Evolutionary conservation across 1,140 invertebrate genomes (phyloP).

Genomic region (Hesperophylax magnus): DNA sequence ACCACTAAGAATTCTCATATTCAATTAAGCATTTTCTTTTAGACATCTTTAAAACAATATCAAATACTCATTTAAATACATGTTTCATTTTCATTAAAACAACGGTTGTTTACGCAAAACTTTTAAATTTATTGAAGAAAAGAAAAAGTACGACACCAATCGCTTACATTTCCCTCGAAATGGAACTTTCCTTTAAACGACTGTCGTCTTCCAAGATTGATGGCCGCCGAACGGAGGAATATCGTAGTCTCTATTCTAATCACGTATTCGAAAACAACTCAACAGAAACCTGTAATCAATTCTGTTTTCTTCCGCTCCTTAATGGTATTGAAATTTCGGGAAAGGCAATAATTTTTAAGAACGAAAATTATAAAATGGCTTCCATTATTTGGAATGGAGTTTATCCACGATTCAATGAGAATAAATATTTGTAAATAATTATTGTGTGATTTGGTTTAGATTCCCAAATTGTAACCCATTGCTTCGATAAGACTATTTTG

Average conservation of each 20-base stretch:
- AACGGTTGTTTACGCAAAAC: background rate
- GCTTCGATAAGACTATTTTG: no score
- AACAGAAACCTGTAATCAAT: slow-evolving; percentile 12
- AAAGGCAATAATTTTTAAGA: background rate
- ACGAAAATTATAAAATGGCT: no score
- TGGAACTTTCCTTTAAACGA: slow-evolving; percentile 38
- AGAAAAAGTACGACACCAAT: background rate
- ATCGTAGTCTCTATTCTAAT: slow-evolving; percentile 41
- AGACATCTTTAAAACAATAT: no score
- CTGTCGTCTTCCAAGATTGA: slow-evolving; percentile 50
- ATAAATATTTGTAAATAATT: no score
- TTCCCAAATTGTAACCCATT: no score
- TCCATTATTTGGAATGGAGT: background rate
- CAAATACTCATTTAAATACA: no score
- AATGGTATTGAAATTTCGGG: background rate
- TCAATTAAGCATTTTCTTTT: no score
- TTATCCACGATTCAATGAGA: background rate
- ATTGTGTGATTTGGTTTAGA: no score
- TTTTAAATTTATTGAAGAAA: background rate
- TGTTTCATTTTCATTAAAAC: background rate
- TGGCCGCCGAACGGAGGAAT: slow-evolving; percentile 40
- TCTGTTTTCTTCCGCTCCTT: background rate
- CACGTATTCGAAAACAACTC: slow-evolving; percentile 44
- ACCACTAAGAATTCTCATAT: no score
- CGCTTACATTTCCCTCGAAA: background rate